phyloP scores from a whole-genome alignment of 2,888 invertebrate genomes.

The Neoitamus cyanurus region DNA sequence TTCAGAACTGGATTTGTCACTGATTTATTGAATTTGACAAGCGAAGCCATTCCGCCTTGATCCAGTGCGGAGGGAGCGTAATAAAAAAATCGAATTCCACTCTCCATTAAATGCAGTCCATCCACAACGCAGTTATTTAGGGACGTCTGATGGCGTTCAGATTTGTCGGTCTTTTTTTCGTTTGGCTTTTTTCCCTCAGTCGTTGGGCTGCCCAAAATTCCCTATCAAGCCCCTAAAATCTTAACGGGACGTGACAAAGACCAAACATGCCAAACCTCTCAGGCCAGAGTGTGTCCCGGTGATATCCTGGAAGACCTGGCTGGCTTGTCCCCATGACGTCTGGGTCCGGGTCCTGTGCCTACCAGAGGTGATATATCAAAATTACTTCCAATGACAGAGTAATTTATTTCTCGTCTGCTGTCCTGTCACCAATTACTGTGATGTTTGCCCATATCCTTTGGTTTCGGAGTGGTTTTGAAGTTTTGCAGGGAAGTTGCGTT shows the following conservation, averaged over 20 bases:
- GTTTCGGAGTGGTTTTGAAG: slow-evolving; percentile 29
- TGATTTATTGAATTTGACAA: slow-evolving; percentile 33
- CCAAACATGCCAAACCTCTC: slow-evolving; percentile 26
- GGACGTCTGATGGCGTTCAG: slow-evolving; percentile 7
- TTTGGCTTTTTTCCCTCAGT: neutral
- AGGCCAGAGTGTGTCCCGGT: neutral
- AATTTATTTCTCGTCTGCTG: slow-evolving; percentile 41
- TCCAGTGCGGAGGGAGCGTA: neutral
- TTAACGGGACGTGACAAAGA: slow-evolving; percentile 19
- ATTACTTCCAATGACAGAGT: slow-evolving; percentile 41
- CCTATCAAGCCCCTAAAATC: slow-evolving; percentile 9
- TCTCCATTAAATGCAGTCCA: slow-evolving; percentile 35
- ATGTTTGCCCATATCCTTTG: slow-evolving; percentile 18
- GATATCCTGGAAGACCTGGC: neutral
- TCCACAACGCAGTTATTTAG: slow-evolving; percentile 5
- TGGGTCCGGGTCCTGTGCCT: neutral
- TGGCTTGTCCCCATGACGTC: neutral
- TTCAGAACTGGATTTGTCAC: slow-evolving; percentile 36
- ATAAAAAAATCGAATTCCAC: neutral
- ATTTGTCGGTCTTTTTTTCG: neutral
- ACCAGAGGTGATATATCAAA: slow-evolving; percentile 37
- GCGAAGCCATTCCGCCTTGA: neutral
- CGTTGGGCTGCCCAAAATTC: neutral
- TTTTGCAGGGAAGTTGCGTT: neutral
- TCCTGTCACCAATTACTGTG: slow-evolving; percentile 22